Evolutionary conservation across 2,888 invertebrate species (phyloP).

Genomic region (Phortica magna): DNA sequence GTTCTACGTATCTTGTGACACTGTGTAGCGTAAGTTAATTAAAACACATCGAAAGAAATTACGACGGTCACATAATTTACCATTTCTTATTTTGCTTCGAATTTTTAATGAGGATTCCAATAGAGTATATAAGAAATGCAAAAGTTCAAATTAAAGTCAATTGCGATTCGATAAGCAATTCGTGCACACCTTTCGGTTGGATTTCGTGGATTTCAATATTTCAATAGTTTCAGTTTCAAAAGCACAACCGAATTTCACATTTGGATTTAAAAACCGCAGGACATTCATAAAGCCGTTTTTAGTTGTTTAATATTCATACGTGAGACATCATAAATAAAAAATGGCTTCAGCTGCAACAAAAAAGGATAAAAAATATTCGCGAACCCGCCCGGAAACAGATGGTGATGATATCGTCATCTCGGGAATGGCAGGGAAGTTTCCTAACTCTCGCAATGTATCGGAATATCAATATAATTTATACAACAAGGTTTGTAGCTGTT

Average conservation of each 20-base stretch:
- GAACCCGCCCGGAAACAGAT: constrained; percentile 73
- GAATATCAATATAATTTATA: constrained; percentile 83
- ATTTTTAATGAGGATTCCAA: constrained; percentile 59
- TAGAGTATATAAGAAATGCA: constrained; percentile 48
- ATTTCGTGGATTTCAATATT: constrained; percentile 36
- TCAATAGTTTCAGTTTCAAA: not conserved
- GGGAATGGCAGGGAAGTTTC: constrained; percentile 82
- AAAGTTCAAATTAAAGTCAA: constrained; percentile 54
- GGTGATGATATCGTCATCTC: constrained; percentile 81
- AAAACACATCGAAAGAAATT: constrained; percentile 62
- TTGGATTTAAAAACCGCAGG: constrained; percentile 40
- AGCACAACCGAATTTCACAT: constrained; percentile 29
- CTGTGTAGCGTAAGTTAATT: constrained; percentile 49
- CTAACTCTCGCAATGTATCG: constrained; percentile 82
- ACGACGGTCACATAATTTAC: constrained; percentile 62
- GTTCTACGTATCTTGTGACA: not conserved
- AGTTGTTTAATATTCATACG: constrained; percentile 2
- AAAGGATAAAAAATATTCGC: constrained; percentile 67
- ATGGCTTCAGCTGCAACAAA: constrained; percentile 52
- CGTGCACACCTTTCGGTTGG: constrained; percentile 54
- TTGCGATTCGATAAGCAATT: constrained; percentile 73
- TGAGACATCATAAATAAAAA: not conserved
- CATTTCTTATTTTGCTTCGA: constrained; percentile 56
- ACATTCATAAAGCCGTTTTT: constrained; percentile 40
- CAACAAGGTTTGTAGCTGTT: constrained; percentile 78